phyloP scores from a whole-genome alignment of 2,797 vertebrate species.

The Choloepus didactylus region DNA sequence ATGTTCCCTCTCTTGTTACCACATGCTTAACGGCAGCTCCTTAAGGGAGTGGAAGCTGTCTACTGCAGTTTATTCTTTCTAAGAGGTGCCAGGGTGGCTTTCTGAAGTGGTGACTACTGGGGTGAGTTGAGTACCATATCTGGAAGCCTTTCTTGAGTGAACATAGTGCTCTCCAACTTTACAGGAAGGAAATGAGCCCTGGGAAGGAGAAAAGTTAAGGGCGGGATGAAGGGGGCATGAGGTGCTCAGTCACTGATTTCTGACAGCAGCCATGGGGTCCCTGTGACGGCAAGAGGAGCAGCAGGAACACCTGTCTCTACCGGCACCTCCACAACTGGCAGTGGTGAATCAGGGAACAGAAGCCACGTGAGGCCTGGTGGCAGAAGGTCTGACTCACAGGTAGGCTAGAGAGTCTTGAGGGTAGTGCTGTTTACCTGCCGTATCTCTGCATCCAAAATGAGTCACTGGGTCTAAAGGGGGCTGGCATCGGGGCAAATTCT shows the following conservation, averaged over 20 bases:
- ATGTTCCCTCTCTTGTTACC: background rate
- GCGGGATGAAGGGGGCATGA: background rate
- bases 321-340: conserved; percentile 33
- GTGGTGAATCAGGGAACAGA: background rate
- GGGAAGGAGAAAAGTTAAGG: background rate
- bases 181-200: background rate
- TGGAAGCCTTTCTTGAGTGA: background rate
- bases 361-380: background rate
- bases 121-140: accelerated
- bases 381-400: conserved; percentile 78
- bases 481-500: background rate
- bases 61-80: background rate
- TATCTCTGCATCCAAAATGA: background rate
- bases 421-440: conserved; percentile 1
- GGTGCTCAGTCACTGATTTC: background rate
- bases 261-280: background rate
- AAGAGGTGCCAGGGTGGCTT: background rate
- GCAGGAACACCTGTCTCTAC: conserved; percentile 73
- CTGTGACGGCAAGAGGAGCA: background rate
- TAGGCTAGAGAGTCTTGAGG: conserved; percentile 48
- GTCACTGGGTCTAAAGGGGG: background rate
- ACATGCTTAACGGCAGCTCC: background rate
- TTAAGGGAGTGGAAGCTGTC: background rate
- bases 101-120: too few species aligned
- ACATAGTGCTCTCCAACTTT: background rate